Base-by-base conservation (phyloP, 2,888 invertebrate genomes). In the Drosophila nr. fundita region DNA sequence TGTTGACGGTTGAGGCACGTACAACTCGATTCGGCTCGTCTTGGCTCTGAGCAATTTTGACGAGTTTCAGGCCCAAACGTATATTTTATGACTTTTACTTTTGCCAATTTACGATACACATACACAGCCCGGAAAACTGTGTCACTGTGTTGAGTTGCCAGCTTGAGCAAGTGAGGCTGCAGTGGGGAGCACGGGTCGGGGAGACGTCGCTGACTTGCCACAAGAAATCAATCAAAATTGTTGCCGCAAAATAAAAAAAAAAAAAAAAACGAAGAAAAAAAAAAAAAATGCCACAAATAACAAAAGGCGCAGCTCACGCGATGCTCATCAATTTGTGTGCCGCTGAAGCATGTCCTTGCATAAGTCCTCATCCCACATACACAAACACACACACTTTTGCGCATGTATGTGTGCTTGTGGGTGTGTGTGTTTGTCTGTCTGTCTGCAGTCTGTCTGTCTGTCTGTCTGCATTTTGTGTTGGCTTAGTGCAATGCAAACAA, bases 221-320 rank as follows among this genome's bases (percentile, higher is more conserved):
- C 84, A 90, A 90, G 90, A 88, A 87, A 87, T 87, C 87, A 87
- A 87, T 87, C 87, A 87, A 87, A 86, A 90, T 72, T 85, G 88
- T 74, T 68, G 73, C 87, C 78, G 78, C 78, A 69, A 76, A 78
- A 69, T 61, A 66, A 40, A 49, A 66, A 63, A 64, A 59, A 40
- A 49, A 40, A 21, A 29, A 64, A 59, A 45, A 32, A 2, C 15
- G 4, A 45, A 34, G 53, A 34, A 57, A 59, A 73, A 40, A 42
- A 42, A n/a, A 64, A 57, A 24, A 24, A 24, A 24, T 1, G 29
- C 30, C 62, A 67, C 63, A 67, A 68, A 85, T 74, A 85, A 87
- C 76, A 89, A 87, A 84, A 85, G 83, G 76, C 76, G 59, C 76
- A 73, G 74, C 69, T 52, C 85, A 87, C 87, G 85, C 85, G 89